phyloP scores from a whole-genome alignment of 2,888 invertebrate genomes.

The Heliconius cydno region DNA sequence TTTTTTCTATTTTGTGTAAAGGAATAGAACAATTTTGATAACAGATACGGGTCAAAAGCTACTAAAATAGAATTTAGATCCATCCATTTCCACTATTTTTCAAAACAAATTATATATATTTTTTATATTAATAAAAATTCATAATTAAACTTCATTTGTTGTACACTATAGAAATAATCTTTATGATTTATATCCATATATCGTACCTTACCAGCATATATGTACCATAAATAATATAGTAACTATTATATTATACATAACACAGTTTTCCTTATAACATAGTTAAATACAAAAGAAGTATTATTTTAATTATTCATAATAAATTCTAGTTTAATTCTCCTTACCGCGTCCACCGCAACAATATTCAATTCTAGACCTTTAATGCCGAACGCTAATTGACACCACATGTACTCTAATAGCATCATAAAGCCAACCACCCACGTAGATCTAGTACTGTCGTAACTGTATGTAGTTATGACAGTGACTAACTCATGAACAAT shows the following conservation, averaged over 20 bases:
- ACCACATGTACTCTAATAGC: conserved; percentile 18
- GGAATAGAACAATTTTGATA: not conserved
- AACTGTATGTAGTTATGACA: not conserved
- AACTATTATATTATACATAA: too few relatives aligned
- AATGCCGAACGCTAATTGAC: conserved; percentile 3
- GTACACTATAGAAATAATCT: too few relatives aligned
- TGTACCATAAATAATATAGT: too few relatives aligned
- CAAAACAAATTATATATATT: too few relatives aligned
- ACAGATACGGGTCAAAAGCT: too few relatives aligned
- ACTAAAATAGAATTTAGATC: too few relatives aligned
- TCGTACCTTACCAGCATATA: too few relatives aligned
- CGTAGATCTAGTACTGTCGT: conserved; percentile 9
- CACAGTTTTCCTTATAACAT: too few relatives aligned
- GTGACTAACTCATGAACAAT: conserved; percentile 21
- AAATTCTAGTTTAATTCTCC: not conserved
- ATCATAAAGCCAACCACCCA: conserved; percentile 23
- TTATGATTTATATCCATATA: too few relatives aligned
- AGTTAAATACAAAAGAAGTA: not conserved
- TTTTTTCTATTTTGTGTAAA: not conserved
- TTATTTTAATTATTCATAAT: not conserved
- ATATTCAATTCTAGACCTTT: conserved; percentile 3
- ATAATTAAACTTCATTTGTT: too few relatives aligned
- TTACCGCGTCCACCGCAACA: not conserved
- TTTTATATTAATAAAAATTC: too few relatives aligned
- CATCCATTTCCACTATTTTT: too few relatives aligned